Base-by-base conservation (phyloP, 2,797 vertebrate genomes). In the Pachyuromys duprasi region DNA sequence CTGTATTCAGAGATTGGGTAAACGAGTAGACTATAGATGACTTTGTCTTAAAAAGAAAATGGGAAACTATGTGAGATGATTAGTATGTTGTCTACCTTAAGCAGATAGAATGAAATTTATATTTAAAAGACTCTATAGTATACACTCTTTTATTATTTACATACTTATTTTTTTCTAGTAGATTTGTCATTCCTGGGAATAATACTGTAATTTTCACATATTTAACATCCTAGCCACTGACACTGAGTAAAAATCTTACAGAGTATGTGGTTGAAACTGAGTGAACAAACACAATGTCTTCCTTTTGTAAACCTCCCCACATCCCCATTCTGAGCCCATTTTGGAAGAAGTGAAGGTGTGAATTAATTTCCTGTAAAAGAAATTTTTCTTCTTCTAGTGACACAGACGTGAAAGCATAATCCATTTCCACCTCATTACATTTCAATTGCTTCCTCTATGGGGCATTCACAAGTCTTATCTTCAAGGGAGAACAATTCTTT, bases 391-490 rank as follows among this genome's bases (percentile, higher is more conserved):
- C 74, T 93, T 95, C 80, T 36, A 81, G 53, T 96, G 93, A 86
- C 78, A 91, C 28, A 83, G 78, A 96, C 95, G 86, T 96, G 92
- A 96, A 70, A 94, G 57, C 91, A 89, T 75, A 95, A 91, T 94
- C 89, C 36, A 95, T 97, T 97, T 96, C 95, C 91, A 96, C 91
- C 86, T 97, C 75, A 89, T 96, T 97, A 79, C 79, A 80, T 97
- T 97, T 95, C 95, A 95, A 62, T 91, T 95, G 94, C 93, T 60
- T 95, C 82, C 94, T 93, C 93, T 95, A 62, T 86, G 74, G 74
- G 74, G 31, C 78, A 86, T 94, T 97, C 94, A 89, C 91, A 95
- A 89, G 91, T 92, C 82, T 94, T 95, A 79, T 94, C 69, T 96
- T 96, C 84, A 96, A 93, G 76, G 36, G 57, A 93, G 80, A 96